Evolutionary conservation across 2,797 vertebrate genomes (phyloP), one percentile per base, ranked within the genome.

Genomic region (Taeniopygia guttata): DNA sequence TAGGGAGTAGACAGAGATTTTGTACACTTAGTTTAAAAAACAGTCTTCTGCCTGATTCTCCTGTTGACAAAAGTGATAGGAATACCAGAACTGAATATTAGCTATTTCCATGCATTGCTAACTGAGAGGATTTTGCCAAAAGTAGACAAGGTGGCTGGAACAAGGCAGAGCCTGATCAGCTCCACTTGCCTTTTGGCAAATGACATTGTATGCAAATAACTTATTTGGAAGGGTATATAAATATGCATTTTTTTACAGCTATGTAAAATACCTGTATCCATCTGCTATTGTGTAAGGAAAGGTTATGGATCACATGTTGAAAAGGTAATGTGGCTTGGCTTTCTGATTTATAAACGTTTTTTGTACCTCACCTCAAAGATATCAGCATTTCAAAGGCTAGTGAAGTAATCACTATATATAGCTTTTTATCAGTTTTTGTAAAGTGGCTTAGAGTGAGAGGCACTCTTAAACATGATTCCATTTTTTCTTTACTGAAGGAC

Each of bases 361-460:
- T 68, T 84, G 59, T 79, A 45, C 38, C 38, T 91, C 58, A 78
- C 68, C 87, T 95, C 89, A 81, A 81, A 91, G 63, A 82, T 84
- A 69, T 91, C 85, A 93, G 67, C 70, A 49, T 84, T 92, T 96
- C 91, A 92, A 75, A 91, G 69, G 16, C 70, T 78, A 49, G 38
- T 96, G 83, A 96, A 95, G 76, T 95, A 87, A 92, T 94, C 69
- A 69, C 84, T 79, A 83, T 88, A 83, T 90, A 86, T 88, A 94
- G 85, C 55, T 74, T 93, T 95, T 86, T 92, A 91, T 88, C 92
- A 96, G 74, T 79, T 94, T 93, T 88, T 84, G 63, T 84, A 36
- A 87, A 92, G 80, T 88, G 74, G 55, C 43, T 91, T 86, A 73
- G 73, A 86, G 69, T 84, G 83, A 91, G 90, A 92, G 54, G 43